Base-by-base conservation (phyloP, 2,888 invertebrate species). In the Chesias legatella region DNA sequence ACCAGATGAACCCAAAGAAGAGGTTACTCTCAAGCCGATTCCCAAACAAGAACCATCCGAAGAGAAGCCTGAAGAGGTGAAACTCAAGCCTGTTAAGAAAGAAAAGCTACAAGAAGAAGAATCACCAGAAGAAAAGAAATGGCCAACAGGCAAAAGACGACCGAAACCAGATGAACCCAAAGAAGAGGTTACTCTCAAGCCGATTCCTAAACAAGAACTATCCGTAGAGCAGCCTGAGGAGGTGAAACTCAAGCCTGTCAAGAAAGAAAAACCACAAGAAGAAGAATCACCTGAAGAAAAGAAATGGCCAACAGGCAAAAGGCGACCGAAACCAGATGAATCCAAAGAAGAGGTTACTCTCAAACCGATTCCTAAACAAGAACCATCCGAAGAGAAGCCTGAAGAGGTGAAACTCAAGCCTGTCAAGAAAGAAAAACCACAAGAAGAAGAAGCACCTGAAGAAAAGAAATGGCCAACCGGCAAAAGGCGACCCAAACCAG, bases 171-270 rank as follows among this genome's bases (percentile, higher is more conserved):
- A 64, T 30, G 54, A 53, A 22, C 50, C 49, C 1, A 67, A 63
- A 20, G 72, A 78, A 34, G 78, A 64, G 53, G 78, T 89, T 0
- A 63, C 67, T 11, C 64, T 90, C 0, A 90, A 90, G 43, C 89
- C 90, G 3, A 58, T 78, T 25, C 58, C 62, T 5, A 61, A 57
- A 37, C 70, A 78, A 41, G 74, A 79, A 48, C 77, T 80, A 47
- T 60, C 69, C 0, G 80, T 57, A 80, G 75, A 79, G 48, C 77
- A 80, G 46, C 60, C 69, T 0, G 80, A 57, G 80, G 56, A 80
- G 88, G 39, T 53, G 37, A 52, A 34, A 50, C 33, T 42, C 60
- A 2, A 46, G 51, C 63, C 56, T 42, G 33, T 58, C 0, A 61
- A 56, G 3, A 57, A 55, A 39, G 61, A 53, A 31, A 48, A 57